Conservation (phyloP, 2,888 invertebrate species). For the Mesochorus sp. region DNA sequence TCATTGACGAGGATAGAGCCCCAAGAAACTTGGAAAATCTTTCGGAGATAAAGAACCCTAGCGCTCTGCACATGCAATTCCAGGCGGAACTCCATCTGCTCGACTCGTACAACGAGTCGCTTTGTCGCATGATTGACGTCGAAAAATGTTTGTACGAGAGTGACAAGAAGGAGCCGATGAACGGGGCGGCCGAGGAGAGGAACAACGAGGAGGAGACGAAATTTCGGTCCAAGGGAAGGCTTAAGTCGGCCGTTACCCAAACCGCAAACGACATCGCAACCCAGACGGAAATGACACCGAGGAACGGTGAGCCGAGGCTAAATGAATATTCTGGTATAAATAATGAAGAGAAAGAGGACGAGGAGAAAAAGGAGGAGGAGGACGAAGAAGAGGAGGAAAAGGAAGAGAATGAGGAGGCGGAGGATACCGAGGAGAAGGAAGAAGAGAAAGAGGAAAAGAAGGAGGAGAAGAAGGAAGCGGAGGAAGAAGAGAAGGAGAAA, state of each 20-base stretch:
- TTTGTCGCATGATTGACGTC: conserved; percentile 84
- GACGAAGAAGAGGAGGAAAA: too few relatives aligned
- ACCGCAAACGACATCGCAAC: conserved; percentile 81
- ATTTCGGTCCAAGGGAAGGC: too few relatives aligned
- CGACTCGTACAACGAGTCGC: conserved; percentile 85
- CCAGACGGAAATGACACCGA: conserved; percentile 74
- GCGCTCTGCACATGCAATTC: conserved; percentile 85
- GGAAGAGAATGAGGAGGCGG: too few relatives aligned
- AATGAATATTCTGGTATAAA: conserved; percentile 71
- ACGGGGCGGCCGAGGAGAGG: not conserved
- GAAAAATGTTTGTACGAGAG: conserved; percentile 82
- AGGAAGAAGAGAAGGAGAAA: too few relatives aligned
- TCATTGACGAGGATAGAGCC: conserved; percentile 38
- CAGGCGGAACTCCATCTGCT: conserved; percentile 85
- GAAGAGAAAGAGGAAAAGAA: too few relatives aligned
- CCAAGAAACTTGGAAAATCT: conserved; percentile 15
- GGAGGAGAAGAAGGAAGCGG: too few relatives aligned
- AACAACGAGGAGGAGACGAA: not conserved
- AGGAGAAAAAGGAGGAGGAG: too few relatives aligned
- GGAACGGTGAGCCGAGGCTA: conserved; percentile 58
- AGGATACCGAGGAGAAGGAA: too few relatives aligned
- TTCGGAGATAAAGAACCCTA: too few relatives aligned
- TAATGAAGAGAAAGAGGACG: too few relatives aligned
- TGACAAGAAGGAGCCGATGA: conserved; percentile 65
- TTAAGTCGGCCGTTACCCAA: conserved; percentile 80